Base-by-base conservation (phyloP, 2,797 vertebrate genomes). In the Hydrocynus forskahlii region DNA sequence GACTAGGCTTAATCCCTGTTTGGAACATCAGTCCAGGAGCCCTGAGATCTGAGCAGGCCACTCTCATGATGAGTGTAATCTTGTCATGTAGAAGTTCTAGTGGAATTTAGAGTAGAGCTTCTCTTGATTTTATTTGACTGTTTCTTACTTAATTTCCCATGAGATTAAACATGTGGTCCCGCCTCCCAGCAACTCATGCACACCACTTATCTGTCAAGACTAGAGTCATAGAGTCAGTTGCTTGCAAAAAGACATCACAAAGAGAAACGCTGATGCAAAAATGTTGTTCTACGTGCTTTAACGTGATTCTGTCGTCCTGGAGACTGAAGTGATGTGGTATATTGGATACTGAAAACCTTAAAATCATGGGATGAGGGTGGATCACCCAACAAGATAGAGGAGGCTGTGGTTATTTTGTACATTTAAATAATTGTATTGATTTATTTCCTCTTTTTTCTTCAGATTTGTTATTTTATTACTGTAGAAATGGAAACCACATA, bases 381-480 rank as follows among this genome's bases (percentile, higher is more conserved):
- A 82, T 75, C 75, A 85, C 78, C n/a, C 67, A 77, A 69, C 29
- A n/a, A n/a, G 64, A 84, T 66, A 55, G 66, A 85, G 52, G 63
- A 81, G 73, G 64, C 73, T 85, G 79, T 84, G 83, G 87, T 87
- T 89, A 86, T 89, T 94, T 95, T 96, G 95, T 96, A 96, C 90
- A 94, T 94, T 94, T 91, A 93, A 92, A 90, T 92, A 88, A 91
- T 91, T 91, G 93, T 94, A 93, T 87, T 91, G 91, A 92, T 94
- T 92, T 92, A 88, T n/a, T n/a, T n/a, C n/a, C n/a, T n/a, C n/a
- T n/a, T 81, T 83, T 76, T 75, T 87, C 86, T 78, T 87, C 90
- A 87, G 91, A 94, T 90, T 90, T 88, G n/a, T 89, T 94, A 90
- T 94, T 94, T 94, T 94, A 93, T 93, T 95, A 94, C 93, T 93